A percentile compares a stretch with the other conserved stretches of the same genome.
phyloP scores from a whole-genome alignment of 2,888 invertebrate species.

The Volucella zonaria region DNA sequence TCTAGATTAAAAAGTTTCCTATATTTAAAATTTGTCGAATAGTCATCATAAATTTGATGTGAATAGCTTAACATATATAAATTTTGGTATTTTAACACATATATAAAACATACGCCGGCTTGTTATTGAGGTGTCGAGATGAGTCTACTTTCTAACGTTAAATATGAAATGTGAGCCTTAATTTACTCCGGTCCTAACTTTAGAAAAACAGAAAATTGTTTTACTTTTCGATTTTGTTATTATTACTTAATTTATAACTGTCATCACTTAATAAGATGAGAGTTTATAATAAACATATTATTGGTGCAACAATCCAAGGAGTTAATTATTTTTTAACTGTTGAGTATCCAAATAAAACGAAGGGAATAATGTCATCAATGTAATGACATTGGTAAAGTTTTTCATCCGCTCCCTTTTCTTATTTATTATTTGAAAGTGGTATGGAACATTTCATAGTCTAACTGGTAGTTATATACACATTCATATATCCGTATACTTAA shows the following conservation, averaged over 20 bases:
- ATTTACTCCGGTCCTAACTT: conserved; percentile 38
- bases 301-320: neutral
- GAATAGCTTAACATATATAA: too few species aligned
- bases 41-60: too few species aligned
- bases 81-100: too few species aligned
- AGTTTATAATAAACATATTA: neutral
- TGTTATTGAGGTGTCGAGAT: too few species aligned
- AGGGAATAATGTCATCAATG: too few species aligned
- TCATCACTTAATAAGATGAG: neutral
- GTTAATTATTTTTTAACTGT: neutral
- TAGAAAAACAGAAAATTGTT: neutral
- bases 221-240: neutral
- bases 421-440: neutral
- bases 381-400: too few species aligned
- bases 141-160: neutral
- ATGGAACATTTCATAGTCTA: conserved; percentile 52
- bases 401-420: too few species aligned
- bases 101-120: too few species aligned
- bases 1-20: too few species aligned
- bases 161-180: conserved; percentile 18
- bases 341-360: conserved; percentile 27
- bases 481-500: conserved; percentile 19
- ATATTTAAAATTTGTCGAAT: too few species aligned
- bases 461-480: conserved; percentile 62
- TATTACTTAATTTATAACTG: neutral